Evolutionary conservation across 92 coral and sea anemone genomes (phyloP), one percentile per base, ranked within the genome.

Genomic region (Bergia sp.): DNA sequence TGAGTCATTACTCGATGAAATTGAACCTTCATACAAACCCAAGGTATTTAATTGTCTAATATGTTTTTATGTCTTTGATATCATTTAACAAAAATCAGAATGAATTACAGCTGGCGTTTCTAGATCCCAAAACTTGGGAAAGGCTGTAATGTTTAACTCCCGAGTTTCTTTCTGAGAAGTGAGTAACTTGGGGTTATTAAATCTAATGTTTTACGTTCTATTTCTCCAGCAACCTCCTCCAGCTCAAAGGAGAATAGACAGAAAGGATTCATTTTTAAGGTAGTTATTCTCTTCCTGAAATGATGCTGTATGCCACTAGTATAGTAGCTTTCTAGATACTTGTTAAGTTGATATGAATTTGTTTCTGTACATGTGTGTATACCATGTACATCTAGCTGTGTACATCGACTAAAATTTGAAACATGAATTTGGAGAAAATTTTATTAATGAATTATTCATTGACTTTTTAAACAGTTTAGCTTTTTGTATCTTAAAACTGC

Each of bases 1-100:
- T 89, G 99, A 96, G 69, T 92, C 96, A 10, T 66, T 96, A 55
- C 90, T 96, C 55, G 89, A 89, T 89, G 99, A 96, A 79, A 95
- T 96, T 82, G 99, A 93, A 38, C 85, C 85, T 15, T 55, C 90
- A 40, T 50, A 42, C 45, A 84, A 72, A 84, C 64, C 79, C 23
- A 84, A 84, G 87, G 87, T 84, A 47, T 21, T 11, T 75, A 16
- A 40, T 9, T 8, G 5, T 23, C 5, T 77, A 77, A 42, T 21
- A 77, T 21, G 9, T 44, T 11, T 43, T 76, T 21, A 13, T 18
- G 18, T 61, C 3, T 11, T 12, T 11, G 58, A 2, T 10, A 53
- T 53, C 58, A 11, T 1, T 8, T 11, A 18, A 53, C 58, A 53
- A 18, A 53, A 53, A 12, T 53, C 58, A 53, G 13, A 53, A 12